phyloP scores from a whole-genome alignment of 2,888 invertebrate genomes.

The Orthonychiurus folsomi region DNA sequence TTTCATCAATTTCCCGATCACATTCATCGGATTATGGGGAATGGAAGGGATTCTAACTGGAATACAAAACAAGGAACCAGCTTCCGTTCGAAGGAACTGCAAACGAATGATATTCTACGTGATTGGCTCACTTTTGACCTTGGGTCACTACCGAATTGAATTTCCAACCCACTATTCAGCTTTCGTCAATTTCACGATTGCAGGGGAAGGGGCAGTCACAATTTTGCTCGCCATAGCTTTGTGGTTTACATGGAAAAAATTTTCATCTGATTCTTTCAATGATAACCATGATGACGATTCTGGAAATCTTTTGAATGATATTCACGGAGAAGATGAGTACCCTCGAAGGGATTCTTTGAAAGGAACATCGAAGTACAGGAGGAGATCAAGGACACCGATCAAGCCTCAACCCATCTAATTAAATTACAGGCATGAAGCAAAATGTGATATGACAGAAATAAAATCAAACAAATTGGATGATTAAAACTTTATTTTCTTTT shows the following conservation, averaged over 20 bases:
- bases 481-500: no score
- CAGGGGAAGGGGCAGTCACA: constrained; percentile 24
- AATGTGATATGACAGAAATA: no score
- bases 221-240: constrained; percentile 11
- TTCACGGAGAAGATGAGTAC: no score
- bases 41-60: constrained; percentile 17
- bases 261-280: neutral
- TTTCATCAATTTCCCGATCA: constrained; percentile 26
- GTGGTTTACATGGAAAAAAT: neutral
- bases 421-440: no score
- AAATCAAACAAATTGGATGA: no score
- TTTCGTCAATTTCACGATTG: constrained; percentile 27
- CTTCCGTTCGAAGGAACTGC: constrained; percentile 11
- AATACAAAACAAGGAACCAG: constrained; percentile 15
- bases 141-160: constrained; percentile 26
- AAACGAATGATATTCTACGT: constrained; percentile 23
- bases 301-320: neutral
- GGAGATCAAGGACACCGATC: neutral
- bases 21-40: constrained; percentile 17
- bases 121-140: constrained; percentile 24
- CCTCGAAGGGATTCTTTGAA: neutral
- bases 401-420: no score
- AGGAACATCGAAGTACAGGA: no score
- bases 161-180: constrained; percentile 22
- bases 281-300: neutral